Base-by-base conservation (phyloP, 2,797 vertebrate species). In the Propithecus deckenii region DNA sequence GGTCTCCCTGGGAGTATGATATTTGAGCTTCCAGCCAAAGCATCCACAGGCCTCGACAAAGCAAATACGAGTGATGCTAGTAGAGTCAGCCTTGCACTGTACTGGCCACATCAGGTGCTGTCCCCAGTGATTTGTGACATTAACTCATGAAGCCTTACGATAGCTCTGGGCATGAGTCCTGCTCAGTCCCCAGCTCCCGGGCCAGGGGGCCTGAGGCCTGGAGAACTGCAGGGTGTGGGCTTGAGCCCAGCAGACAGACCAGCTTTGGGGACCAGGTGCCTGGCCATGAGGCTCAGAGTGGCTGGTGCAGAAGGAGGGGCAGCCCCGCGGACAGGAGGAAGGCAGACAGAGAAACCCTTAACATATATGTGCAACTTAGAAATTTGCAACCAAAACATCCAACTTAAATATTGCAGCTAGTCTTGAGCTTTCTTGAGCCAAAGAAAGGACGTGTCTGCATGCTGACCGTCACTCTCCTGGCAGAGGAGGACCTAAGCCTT, bases 401-500 rank as follows among this genome's bases (percentile, higher is more conserved):
- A 65, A 65, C 15, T n/a, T n/a, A 65, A 65, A 17, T 65, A n/a
- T 65, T n/a, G 6, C 61, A 9, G 4, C 43, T n/a, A 71, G 38
- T 2, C 35, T 43, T 38, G 59, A 90, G 43, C 32, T 63, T 38
- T 4, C 9, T 30, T 23, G 28, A 41, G 3, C 30, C 55, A 25
- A 1, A n/a, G 32, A 65, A 61, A n/a, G 55, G 50, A 25, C 5
- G 4, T 15, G 14, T 13, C 7, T 90, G 4, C 0, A 2, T 28
- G 28, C 0, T 3, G 11, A 23, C 0, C 12, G 13, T 28, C 17
- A 4, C 46, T 63, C 11, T 28, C 12, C n/a, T 41, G 57, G 81
- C 46, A 14, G 46, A 14, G 2, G 7, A 30, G 14, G 3, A 10
- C 4, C 23, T 1, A 10, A 2, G 30, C 4, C 25, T 18, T 61